Percentiles rank a stretch among this genome's conserved stretches.
phyloP scores from a whole-genome alignment of 2,888 invertebrate genomes.

The Idaea biselata region DNA sequence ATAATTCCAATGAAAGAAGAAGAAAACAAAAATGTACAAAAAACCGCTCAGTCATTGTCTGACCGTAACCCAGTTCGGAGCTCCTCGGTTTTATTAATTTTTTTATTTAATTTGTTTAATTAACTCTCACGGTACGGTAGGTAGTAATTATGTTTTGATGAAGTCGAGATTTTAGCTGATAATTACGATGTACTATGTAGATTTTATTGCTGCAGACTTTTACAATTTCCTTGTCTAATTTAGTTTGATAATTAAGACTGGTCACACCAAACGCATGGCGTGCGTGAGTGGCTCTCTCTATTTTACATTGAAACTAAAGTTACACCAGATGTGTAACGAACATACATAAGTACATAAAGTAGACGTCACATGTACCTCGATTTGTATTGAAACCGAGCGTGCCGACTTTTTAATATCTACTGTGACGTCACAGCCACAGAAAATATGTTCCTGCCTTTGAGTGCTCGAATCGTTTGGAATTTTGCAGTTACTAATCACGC shows the following conservation, averaged over 20 bases:
- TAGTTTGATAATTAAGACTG: background rate
- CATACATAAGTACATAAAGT: too few species aligned
- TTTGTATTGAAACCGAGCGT: too few species aligned
- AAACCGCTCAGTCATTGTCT: slow-evolving; percentile 37
- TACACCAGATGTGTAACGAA: too few species aligned
- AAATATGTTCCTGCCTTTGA: too few species aligned
- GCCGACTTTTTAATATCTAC: too few species aligned
- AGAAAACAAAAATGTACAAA: slow-evolving; percentile 20
- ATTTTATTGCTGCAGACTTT: background rate
- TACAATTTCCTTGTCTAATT: background rate
- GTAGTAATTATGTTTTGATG: background rate
- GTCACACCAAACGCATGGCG: too few species aligned
- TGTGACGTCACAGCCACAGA: too few species aligned
- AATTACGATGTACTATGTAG: background rate
- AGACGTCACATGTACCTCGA: too few species aligned
- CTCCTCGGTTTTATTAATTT: slow-evolving; percentile 27
- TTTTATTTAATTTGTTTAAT: slow-evolving; percentile 17
- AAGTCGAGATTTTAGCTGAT: background rate
- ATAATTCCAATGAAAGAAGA: slow-evolving; percentile 37
- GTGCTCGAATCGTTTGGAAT: too few species aligned
- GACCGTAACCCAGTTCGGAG: slow-evolving; percentile 32
- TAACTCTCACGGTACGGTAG: slow-evolving; percentile 17
- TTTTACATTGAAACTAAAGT: too few species aligned
- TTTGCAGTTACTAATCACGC: too few species aligned
- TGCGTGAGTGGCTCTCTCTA: too few species aligned